Base-by-base conservation (phyloP, 2,888 invertebrate genomes). In the Willowsia nigromaculata region DNA sequence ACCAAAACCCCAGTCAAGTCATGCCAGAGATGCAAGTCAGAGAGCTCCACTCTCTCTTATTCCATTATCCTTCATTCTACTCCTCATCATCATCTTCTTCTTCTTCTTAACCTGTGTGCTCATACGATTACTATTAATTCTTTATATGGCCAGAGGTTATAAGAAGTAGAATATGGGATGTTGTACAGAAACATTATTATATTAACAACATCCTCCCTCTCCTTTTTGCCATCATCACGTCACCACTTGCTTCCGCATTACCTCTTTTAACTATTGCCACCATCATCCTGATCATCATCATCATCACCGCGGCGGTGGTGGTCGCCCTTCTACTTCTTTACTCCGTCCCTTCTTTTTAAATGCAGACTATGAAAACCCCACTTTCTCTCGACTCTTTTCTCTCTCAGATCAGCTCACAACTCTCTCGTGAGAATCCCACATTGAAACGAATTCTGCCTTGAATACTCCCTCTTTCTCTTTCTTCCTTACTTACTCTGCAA, bases 131-230 rank as follows among this genome's bases (percentile, higher is more conserved):
- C 37, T 65, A n/a, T 65, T n/a, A 33, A 56, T n/a, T n/a, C 56
- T 7, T 65, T 15, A 33, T 65, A 40, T 71, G 68, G 65, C 11
- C 33, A 65, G 33, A 71, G n/a, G n/a, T 71, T 71, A 71, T 40
- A n/a, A n/a, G n/a, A n/a, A n/a, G n/a, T n/a, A n/a, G n/a, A n/a
- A n/a, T 40, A 71, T 22, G 68, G 68, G 74, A 74, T 74, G 74
- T 47, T 74, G 74, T 74, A 74, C 74, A 74, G 74, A 74, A 74
- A 74, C 74, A 74, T 47, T 74, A 74, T 74, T 74, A 37, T 47
- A 74, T 47, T 74, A 78, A 78, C 78, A 74, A 47, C 74, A 74
- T 43, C 47, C 47, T 74, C 9, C 47, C 47, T 74, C 9, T 43
- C 27, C 76, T 76, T 47, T 76, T 50, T 76, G 30, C 76, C 76